A percentile compares a stretch with the other conserved stretches of the same genome.
phyloP scores from a whole-genome alignment of 1,140 invertebrate genomes.

The Neodiprion lecontei region DNA sequence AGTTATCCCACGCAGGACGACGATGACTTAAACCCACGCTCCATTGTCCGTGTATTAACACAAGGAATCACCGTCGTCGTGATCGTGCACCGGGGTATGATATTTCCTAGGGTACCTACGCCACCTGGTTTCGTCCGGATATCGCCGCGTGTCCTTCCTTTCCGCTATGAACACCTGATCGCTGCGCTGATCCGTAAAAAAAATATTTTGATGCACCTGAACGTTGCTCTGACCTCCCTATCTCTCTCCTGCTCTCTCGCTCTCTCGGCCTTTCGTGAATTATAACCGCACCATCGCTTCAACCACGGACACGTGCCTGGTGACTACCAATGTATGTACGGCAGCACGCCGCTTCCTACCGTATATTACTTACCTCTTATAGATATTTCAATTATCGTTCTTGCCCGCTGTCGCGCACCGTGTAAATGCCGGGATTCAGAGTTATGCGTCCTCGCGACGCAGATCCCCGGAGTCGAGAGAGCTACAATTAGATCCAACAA shows the following conservation, averaged over 20 bases:
- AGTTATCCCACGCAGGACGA: neutral
- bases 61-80: neutral
- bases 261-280: neutral
- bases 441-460: too few species aligned
- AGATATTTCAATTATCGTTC: slow-evolving; percentile 1
- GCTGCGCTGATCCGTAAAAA: neutral
- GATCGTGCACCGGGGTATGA: neutral
- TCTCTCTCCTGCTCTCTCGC: neutral
- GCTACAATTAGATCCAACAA: neutral
- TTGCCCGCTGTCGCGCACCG: neutral
- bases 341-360: neutral
- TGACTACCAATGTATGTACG: neutral
- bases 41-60: neutral
- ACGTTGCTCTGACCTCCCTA: neutral
- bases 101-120: neutral
- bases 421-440: too few species aligned
- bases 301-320: neutral
- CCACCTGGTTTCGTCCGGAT: slow-evolving; percentile 1
- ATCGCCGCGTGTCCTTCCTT: neutral
- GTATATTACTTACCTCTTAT: neutral
- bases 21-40: neutral
- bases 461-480: too few species aligned
- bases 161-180: slow-evolving; percentile 2
- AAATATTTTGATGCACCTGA: neutral
- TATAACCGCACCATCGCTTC: neutral